A percentile compares a stretch with the other conserved stretches of the same genome.
Conservation (phyloP, 2,113 vertebrate genomes). For the Nyctibius bracteatus region DNA sequence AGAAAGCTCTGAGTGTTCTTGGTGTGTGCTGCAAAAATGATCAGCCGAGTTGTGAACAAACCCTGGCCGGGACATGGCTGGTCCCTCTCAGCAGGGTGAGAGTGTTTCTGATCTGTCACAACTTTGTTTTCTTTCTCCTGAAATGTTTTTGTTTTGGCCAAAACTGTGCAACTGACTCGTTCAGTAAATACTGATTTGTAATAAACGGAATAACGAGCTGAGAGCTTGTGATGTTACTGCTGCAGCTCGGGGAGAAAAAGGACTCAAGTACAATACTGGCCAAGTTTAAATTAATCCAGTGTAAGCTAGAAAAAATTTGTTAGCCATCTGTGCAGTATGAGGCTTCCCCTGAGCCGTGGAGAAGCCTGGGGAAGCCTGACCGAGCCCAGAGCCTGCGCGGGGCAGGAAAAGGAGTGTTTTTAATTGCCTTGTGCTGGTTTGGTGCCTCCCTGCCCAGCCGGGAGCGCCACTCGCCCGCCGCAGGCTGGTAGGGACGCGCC, state of each 20-base stretch:
- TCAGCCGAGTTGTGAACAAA: fast-evolving
- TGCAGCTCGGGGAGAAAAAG: fast-evolving
- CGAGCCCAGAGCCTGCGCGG: not conserved
- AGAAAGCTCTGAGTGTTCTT: not conserved
- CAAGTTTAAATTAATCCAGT: too few relatives aligned
- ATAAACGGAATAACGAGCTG: not conserved
- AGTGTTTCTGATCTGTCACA: not conserved
- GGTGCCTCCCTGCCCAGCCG: fast-evolving
- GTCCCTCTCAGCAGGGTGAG: not conserved
- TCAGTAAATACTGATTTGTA: slow-evolving; percentile 2
- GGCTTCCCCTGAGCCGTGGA: not conserved
- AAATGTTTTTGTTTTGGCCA: not conserved
- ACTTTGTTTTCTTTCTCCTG: not conserved
- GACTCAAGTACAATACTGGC: too few relatives aligned
- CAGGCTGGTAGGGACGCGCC: fast-evolving
- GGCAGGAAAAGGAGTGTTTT: not conserved
- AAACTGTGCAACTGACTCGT: not conserved
- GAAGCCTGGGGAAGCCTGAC: fast-evolving
- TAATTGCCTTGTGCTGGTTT: fast-evolving
- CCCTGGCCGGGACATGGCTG: fast-evolving
- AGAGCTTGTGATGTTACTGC: not conserved
- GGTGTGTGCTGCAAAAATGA: fast-evolving
- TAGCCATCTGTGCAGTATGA: fast-evolving
- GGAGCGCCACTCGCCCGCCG: not conserved
- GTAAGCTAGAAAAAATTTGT: fast-evolving